Base-by-base conservation (phyloP, 2,113 vertebrate genomes). In the Hippocampus guttulatus region DNA sequence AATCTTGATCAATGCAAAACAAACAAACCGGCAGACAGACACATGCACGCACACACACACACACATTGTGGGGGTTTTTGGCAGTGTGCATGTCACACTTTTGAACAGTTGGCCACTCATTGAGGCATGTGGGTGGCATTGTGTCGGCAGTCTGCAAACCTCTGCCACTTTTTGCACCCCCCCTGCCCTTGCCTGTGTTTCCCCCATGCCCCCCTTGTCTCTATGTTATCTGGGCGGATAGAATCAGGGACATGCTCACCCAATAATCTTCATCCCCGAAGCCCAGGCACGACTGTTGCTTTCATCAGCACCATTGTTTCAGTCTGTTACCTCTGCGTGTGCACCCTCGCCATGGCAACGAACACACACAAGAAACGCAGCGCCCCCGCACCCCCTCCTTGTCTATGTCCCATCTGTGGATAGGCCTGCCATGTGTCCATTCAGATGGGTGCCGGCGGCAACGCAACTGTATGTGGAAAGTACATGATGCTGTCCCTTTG, bases 281-380 rank as follows among this genome's bases (percentile, higher is more conserved):
- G 82, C 81, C 79, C 82, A 83, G 18, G 89, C 89, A 88, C 89
- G 81, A 84, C 87, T 83, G 71, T 70, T 55, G 78, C 78, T 88
- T 89, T 90, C 89, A 89, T 88, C 86, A 83, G 80, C 75, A 14
- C 85, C 86, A 91, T 92, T 92, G 91, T 92, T 88, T 90, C 84
- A 87, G 80, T 85, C 81, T 79, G 84, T 90, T 90, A 85, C 86
- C 84, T 81, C 84, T 71, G 78, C 89, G 88, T 90, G 88, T 89
- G 88, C 87, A 85, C 81, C 79, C 74, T 89, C 81, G 68, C 90
- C 87, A 88, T 69, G 81, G 90, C 85, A 89, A 90, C 90, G 76
- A 71, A 51, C 57, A 18, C 67, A 30, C 76, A 52, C 21, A 47
- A 38, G 62, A 66, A 52, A 60, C 69, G 49, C 54, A 9, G 38